phyloP scores from a whole-genome alignment of 2,797 vertebrate genomes.

The Kryptopterus vitreolus region DNA sequence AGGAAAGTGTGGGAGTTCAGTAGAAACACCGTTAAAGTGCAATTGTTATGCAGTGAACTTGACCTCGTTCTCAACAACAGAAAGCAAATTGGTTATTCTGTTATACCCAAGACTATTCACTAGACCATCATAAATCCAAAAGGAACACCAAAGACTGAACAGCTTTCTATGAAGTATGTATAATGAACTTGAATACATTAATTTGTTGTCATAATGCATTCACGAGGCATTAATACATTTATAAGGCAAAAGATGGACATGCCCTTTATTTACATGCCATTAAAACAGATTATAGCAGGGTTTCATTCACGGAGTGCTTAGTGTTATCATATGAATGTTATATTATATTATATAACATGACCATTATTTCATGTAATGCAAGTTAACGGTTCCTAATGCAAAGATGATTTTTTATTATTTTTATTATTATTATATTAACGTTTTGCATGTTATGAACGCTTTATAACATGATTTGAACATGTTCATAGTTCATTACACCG shows the following conservation, averaged over 20 bases:
- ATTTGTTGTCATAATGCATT: not conserved
- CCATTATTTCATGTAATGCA: not conserved
- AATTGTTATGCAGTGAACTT: conserved; percentile 22
- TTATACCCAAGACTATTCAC: conserved; percentile 11
- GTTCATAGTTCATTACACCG: not conserved
- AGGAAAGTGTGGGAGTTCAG: not conserved
- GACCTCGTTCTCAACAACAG: not conserved
- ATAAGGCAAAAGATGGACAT: too few species aligned
- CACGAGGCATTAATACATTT: not conserved
- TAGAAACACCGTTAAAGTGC: conserved; percentile 47
- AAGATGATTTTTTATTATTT: not conserved
- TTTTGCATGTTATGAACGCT: not conserved
- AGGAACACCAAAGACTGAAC: not conserved
- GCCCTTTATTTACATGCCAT: not conserved
- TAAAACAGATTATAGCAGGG: not conserved
- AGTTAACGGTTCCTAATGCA: not conserved
- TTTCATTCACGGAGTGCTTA: not conserved
- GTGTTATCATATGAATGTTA: not conserved
- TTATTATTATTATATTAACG: too few species aligned
- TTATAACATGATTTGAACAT: not conserved
- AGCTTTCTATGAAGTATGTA: not conserved
- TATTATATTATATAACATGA: not conserved
- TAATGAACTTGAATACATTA: not conserved
- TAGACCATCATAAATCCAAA: not conserved
- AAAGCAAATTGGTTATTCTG: not conserved